These are phyloP conservation scores for Spisula solida DNA, from an alignment of 2,888 invertebrate species.

Conservation along the genomic window DNA sequence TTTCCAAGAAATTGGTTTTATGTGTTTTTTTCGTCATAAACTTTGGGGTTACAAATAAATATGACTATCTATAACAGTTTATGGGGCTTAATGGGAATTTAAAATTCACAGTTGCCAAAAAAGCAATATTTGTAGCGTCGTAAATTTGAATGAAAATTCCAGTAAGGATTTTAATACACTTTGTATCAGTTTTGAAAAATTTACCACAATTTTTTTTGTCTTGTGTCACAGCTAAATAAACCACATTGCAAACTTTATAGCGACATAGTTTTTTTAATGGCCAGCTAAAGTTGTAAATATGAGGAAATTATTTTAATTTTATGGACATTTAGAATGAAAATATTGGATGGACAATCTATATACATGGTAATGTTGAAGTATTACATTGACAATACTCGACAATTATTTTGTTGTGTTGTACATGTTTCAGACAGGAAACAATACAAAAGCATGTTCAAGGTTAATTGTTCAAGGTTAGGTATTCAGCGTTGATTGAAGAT, in stretches of 20 bases:
- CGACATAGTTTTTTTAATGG: too few relatives aligned
- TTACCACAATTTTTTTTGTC: too few relatives aligned
- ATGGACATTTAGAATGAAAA: background rate
- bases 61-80: background rate
- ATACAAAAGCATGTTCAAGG: too few relatives aligned
- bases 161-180: background rate
- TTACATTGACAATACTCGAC: background rate
- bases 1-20: conserved; percentile 3
- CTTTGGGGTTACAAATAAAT: conserved; percentile 8
- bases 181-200: background rate
- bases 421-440: background rate
- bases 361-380: background rate
- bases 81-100: background rate
- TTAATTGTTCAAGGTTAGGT: too few relatives aligned
- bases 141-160: conserved; percentile 12
- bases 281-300: background rate
- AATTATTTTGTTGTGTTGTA: background rate
- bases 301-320: background rate
- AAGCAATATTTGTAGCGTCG: background rate
- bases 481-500: too few relatives aligned
- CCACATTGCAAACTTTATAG: too few relatives aligned
- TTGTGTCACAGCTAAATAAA: too few relatives aligned
- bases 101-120: conserved; percentile 24
- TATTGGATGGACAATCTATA: too few relatives aligned
- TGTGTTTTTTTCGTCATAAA: background rate